Evolutionary conservation across 2,113 vertebrate species (phyloP).

Genomic region (Hippocampus comes): DNA sequence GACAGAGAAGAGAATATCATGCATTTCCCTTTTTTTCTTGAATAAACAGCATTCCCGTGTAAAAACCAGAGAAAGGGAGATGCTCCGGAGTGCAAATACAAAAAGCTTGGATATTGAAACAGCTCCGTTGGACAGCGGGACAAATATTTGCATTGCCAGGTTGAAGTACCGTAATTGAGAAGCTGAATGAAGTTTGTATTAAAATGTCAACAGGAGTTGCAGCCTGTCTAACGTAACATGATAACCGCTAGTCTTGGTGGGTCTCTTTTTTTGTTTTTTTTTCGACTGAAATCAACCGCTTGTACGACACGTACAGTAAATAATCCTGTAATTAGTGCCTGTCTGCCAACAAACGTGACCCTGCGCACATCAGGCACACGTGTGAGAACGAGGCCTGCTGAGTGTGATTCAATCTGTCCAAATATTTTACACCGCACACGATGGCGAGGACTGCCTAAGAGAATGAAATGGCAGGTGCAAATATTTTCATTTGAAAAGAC

Average conservation of each 20-base stretch:
- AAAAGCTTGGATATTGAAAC: constrained; percentile 44
- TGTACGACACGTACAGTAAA: constrained; percentile 35
- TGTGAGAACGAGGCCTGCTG: constrained; percentile 49
- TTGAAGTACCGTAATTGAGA: constrained; percentile 11
- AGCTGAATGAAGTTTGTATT: constrained; percentile 15
- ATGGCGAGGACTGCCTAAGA: constrained; percentile 31
- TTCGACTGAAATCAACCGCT: constrained; percentile 34
- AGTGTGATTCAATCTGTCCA: constrained; percentile 28
- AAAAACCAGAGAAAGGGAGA: constrained; percentile 22
- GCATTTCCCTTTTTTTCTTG: neutral
- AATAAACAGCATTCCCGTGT: neutral
- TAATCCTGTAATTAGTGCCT: constrained; percentile 40
- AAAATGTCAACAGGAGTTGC: constrained; percentile 28
- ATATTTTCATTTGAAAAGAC: constrained; percentile 37
- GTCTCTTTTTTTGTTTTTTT: neutral
- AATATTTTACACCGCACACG: constrained; percentile 32
- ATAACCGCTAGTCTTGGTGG: constrained; percentile 17
- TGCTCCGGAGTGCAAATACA: constrained; percentile 27
- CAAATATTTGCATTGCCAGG: constrained; percentile 21
- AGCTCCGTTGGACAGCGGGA: constrained; percentile 15
- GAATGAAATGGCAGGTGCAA: constrained; percentile 16
- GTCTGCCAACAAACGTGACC: constrained; percentile 45
- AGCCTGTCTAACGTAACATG: constrained; percentile 19
- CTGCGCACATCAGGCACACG: constrained; percentile 25
- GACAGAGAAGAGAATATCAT: constrained; percentile 2